Conservation (phyloP, 1,140 invertebrate species). For the Drosophila willistoni region DNA sequence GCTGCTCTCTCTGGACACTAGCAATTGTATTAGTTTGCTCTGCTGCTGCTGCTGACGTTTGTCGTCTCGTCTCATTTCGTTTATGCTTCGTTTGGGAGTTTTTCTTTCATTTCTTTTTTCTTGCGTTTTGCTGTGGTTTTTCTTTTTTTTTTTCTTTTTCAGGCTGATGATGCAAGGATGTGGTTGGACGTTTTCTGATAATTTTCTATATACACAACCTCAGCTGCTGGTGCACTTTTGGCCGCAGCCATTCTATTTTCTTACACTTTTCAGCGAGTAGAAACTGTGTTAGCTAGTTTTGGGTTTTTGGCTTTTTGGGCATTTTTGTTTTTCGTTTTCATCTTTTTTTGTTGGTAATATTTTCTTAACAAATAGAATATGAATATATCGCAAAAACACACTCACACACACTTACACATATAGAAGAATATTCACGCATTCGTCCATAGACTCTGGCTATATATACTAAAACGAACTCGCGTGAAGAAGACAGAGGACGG, state of each 20-base stretch:
- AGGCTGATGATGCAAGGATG: slow-evolving; percentile 74
- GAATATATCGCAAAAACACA: slow-evolving; percentile 51
- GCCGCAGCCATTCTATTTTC: slow-evolving; percentile 45
- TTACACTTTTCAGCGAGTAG: slow-evolving; percentile 40
- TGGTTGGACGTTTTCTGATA: slow-evolving; percentile 45
- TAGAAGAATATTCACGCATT: slow-evolving; percentile 80
- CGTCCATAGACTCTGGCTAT: slow-evolving; percentile 75
- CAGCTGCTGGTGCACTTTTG: slow-evolving; percentile 32
- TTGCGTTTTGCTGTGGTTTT: slow-evolving; percentile 57
- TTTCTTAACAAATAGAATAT: slow-evolving; percentile 38
- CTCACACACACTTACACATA: slow-evolving; percentile 75
- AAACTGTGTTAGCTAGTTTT: slow-evolving; percentile 49
- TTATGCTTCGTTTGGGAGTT: slow-evolving; percentile 47
- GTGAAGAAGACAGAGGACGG: slow-evolving; percentile 56
- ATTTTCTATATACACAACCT: slow-evolving; percentile 63
- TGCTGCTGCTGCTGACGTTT: slow-evolving; percentile 59
- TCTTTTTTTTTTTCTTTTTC: slow-evolving; percentile 40
- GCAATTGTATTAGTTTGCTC: slow-evolving; percentile 27
- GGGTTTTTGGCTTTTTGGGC: slow-evolving; percentile 39
- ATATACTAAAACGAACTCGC: slow-evolving; percentile 78
- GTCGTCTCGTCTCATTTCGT: slow-evolving; percentile 45
- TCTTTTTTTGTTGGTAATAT: slow-evolving; percentile 36
- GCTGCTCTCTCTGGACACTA: slow-evolving; percentile 16
- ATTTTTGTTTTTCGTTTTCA: slow-evolving; percentile 11
- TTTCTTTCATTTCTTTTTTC: slow-evolving; percentile 43